Percentiles rank a stretch among this genome's conserved stretches.
phyloP scores from a whole-genome alignment of 2,797 vertebrate genomes.

The Takifugu rubripes region DNA sequence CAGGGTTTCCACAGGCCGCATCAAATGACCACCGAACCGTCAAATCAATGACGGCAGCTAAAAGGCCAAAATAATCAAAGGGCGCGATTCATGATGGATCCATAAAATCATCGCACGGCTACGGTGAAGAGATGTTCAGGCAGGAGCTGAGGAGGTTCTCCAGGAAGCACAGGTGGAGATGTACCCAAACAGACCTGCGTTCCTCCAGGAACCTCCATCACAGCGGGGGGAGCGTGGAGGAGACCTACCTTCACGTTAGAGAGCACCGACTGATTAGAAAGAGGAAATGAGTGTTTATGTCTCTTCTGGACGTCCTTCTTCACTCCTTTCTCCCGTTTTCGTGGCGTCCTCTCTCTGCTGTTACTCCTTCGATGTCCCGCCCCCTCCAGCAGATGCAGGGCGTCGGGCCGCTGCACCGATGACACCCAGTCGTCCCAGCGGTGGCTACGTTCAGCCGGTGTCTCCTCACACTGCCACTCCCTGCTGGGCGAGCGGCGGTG shows the following conservation, averaged over 20 bases:
- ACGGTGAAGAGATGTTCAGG: too few species aligned
- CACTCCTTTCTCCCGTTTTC: conserved; percentile 34
- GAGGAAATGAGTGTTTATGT: conserved; percentile 17
- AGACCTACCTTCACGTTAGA: conserved; percentile 70
- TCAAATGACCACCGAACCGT: conserved; percentile 1
- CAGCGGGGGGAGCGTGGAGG: background rate
- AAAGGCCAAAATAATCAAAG: background rate
- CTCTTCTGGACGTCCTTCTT: conserved; percentile 25
- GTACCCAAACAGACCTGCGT: too few species aligned
- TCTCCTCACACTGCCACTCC: conserved; percentile 19
- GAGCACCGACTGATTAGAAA: conserved; percentile 41
- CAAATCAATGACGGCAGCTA: conserved; percentile 32
- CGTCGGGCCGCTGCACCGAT: conserved; percentile 29
- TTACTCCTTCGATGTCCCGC: background rate
- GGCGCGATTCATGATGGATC: background rate
- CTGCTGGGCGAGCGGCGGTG: background rate
- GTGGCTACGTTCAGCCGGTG: conserved; percentile 19
- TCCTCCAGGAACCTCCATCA: background rate
- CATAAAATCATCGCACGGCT: too few species aligned
- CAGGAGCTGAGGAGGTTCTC: background rate
- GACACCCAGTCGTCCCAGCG: conserved; percentile 67
- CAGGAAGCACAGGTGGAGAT: too few species aligned
- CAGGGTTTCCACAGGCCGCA: conserved; percentile 14
- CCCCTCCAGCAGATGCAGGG: conserved; percentile 41
- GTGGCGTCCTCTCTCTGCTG: conserved; percentile 18